Evolutionary conservation across 2,888 invertebrate species (phyloP).

Genomic region (Dendrolimus houi): DNA sequence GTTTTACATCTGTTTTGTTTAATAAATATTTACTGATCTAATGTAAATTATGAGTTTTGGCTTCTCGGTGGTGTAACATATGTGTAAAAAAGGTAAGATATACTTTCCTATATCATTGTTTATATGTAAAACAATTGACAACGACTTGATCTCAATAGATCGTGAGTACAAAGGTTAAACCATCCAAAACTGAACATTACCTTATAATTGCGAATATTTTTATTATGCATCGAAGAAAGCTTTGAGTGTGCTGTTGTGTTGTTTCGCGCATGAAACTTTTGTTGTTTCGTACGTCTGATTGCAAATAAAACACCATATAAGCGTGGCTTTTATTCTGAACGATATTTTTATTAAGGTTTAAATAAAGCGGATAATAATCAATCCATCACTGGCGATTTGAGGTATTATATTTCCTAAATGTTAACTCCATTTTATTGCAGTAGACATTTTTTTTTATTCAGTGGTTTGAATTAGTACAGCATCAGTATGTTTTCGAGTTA

Average conservation of each 20-base stretch:
- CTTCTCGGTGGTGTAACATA: no score
- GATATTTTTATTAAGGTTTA: neutral
- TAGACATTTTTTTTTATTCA: no score
- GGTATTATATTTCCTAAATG: neutral
- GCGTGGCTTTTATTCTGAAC: constrained; percentile 40
- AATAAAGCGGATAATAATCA: neutral
- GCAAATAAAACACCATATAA: constrained; percentile 32
- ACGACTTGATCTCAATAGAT: no score
- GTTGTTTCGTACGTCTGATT: constrained; percentile 24
- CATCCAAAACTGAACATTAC: constrained; percentile 20
- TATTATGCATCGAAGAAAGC: constrained; percentile 34
- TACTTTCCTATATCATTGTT: no score
- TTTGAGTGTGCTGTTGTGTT: constrained; percentile 60
- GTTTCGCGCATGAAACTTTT: constrained; percentile 39
- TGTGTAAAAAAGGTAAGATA: no score
- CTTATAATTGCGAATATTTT: constrained; percentile 10
- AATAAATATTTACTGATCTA: no score
- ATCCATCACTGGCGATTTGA: neutral
- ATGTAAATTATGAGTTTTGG: no score
- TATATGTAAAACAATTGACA: no score
- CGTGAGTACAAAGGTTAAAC: constrained; percentile 2
- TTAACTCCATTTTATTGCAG: neutral
- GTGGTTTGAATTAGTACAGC: no score
- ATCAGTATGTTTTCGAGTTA: no score
- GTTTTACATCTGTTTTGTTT: no score